These are phyloP conservation scores for Chelonia mydas DNA, from an alignment of 2,797 vertebrate species.

Conservation along the genomic window DNA sequence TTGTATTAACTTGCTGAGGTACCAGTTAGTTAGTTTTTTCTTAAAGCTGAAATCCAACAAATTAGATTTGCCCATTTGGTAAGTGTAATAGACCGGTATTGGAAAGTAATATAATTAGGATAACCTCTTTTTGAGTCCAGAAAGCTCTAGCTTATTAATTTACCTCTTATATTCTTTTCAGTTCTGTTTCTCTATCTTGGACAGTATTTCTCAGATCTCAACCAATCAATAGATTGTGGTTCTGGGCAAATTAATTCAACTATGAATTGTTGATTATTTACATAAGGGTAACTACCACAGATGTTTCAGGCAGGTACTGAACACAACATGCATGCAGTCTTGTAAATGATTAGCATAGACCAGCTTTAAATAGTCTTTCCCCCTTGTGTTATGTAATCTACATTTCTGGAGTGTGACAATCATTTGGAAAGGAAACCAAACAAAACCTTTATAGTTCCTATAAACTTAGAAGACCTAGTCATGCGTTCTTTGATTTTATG, in stretches of 20 bases:
- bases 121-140: too few species aligned
- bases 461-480: neutral
- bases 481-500: neutral
- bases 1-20: too few species aligned
- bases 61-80: too few species aligned
- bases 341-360: too few species aligned
- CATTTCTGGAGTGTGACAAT: neutral
- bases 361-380: neutral
- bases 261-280: neutral
- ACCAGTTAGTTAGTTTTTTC: too few species aligned
- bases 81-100: too few species aligned
- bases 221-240: neutral
- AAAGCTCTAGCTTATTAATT: too few species aligned
- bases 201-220: too few species aligned
- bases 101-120: too few species aligned
- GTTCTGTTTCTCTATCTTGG: too few species aligned
- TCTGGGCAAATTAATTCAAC: neutral
- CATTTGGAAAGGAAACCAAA: neutral
- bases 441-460: neutral
- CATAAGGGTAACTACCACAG: neutral
- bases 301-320: neutral
- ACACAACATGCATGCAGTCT: neutral
- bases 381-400: neutral
- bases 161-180: too few species aligned
- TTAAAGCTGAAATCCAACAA: too few species aligned